Evolutionary conservation across 2,113 vertebrate species (phyloP), one percentile per base, ranked within the genome.

Genomic region (Okapia johnstoni): DNA sequence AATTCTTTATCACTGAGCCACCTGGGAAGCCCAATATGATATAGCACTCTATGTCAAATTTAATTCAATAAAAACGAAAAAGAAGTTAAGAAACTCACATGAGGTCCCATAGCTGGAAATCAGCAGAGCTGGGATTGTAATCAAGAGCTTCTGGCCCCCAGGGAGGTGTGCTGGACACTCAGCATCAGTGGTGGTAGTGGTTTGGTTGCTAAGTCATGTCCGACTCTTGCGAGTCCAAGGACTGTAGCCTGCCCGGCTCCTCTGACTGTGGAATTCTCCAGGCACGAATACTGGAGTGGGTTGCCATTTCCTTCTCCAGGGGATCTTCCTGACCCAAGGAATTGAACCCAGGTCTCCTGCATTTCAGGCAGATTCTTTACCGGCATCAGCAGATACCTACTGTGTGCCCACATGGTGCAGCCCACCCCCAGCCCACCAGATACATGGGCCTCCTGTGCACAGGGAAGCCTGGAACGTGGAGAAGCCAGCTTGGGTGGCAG

Each of bases 141-240:
- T 7, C 0, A 7, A 87, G 50, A 36, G 17, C 2, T 0, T 17
- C 25, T 43, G 50, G 13, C 23, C 61, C 9, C 50, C 40, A 9
- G 40, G 48, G 48, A 81, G 61, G 8, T 40, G 73, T 13, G 46
- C 30, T 55, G 5, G 10, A 3, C 0, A 8, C 7, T 36, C 33
- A 15, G 33, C 25, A 3, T 43, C 43, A 12, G 28, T 12, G 54
- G 54, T 55, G 52, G 63, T 21, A 19, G 19, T 2, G 2, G 66
- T 70, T 70, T 23, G 66, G 66, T 70, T 0, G 0, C n/a, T 70
- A 70, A 70, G 66, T 70, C 5, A 0, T 23, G n/a, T 23, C 66
- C 0, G 0, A 23, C n/a, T 70, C n/a, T 23, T 70, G 10, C 0
- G 1, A 23, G 66, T 70, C n/a, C 19, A 6, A 6, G n/a, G n/a